phyloP scores from a whole-genome alignment of 2,888 invertebrate genomes.

The Baronia brevicornis region DNA sequence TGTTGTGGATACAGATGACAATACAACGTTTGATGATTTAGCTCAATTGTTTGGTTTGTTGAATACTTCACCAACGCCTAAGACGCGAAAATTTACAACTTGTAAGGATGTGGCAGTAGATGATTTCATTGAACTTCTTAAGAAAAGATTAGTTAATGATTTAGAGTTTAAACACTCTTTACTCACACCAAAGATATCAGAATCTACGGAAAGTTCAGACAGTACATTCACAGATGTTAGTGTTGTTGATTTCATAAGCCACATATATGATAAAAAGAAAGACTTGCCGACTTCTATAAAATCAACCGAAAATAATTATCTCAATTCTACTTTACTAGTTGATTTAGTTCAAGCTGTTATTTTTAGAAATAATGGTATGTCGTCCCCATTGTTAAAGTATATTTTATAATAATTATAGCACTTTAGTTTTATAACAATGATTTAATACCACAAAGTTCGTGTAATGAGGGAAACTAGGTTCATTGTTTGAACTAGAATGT shows the following conservation, averaged over 20 bases:
- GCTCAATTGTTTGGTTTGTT: conserved; percentile 41
- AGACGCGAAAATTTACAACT: conserved; percentile 24
- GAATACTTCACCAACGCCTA: conserved; percentile 25
- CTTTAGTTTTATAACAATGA: background rate
- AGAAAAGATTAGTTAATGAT: conserved; percentile 51
- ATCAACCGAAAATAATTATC: conserved; percentile 35
- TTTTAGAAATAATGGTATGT: conserved; percentile 52
- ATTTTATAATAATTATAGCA: background rate
- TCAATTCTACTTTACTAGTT: conserved; percentile 60
- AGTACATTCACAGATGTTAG: conserved; percentile 40
- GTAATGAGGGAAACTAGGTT: no score
- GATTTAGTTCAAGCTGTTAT: conserved; percentile 66
- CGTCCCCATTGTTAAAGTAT: background rate
- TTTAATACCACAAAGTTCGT: no score
- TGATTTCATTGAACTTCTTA: conserved; percentile 52
- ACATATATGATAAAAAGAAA: conserved; percentile 54
- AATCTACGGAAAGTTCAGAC: conserved; percentile 26
- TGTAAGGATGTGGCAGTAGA: conserved; percentile 52
- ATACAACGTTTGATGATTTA: conserved; percentile 44
- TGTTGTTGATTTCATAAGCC: conserved; percentile 50
- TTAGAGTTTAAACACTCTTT: conserved; percentile 47
- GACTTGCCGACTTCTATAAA: conserved; percentile 34
- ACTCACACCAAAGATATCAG: conserved; percentile 27
- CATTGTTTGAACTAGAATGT: no score
- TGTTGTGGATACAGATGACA: conserved; percentile 24